phyloP scores from a whole-genome alignment of 1,140 invertebrate species.

The Adelges cooleyi region DNA sequence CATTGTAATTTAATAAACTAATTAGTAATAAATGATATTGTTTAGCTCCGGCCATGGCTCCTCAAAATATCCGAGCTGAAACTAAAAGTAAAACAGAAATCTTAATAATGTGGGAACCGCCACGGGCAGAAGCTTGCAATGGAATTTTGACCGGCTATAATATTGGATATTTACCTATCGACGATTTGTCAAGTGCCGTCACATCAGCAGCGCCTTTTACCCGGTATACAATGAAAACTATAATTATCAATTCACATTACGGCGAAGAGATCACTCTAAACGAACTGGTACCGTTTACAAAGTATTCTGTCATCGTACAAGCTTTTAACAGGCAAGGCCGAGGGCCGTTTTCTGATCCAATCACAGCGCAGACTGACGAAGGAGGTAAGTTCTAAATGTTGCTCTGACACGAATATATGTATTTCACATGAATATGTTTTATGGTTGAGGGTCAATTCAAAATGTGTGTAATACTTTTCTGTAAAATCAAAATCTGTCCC shows the following conservation, averaged over 20 bases:
- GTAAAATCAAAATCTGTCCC: no score
- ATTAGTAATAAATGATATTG: no score
- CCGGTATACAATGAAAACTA: constrained; percentile 58
- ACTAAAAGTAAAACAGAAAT: constrained; percentile 81
- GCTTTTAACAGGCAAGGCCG: constrained; percentile 84
- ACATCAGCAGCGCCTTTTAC: constrained; percentile 37
- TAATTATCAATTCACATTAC: constrained; percentile 50
- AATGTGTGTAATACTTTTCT: no score
- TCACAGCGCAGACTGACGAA: constrained; percentile 71
- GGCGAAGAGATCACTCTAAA: constrained; percentile 52
- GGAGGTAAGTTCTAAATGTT: constrained; percentile 66
- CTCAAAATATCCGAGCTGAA: constrained; percentile 69
- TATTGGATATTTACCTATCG: constrained; percentile 65
- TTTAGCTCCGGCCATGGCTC: constrained; percentile 73
- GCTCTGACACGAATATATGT: no score
- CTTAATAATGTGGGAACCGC: constrained; percentile 79
- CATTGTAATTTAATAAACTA: no score
- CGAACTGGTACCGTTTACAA: constrained; percentile 69
- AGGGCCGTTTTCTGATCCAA: constrained; percentile 72
- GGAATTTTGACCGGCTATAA: constrained; percentile 87
- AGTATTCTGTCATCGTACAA: constrained; percentile 82
- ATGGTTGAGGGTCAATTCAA: no score
- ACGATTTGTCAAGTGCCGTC: constrained; percentile 6
- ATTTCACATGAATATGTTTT: no score
- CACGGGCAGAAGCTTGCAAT: constrained; percentile 74